Evolutionary conservation across 2,113 vertebrate species (phyloP), one percentile per base, ranked within the genome.

Genomic region (Solenodon paradoxus): DNA sequence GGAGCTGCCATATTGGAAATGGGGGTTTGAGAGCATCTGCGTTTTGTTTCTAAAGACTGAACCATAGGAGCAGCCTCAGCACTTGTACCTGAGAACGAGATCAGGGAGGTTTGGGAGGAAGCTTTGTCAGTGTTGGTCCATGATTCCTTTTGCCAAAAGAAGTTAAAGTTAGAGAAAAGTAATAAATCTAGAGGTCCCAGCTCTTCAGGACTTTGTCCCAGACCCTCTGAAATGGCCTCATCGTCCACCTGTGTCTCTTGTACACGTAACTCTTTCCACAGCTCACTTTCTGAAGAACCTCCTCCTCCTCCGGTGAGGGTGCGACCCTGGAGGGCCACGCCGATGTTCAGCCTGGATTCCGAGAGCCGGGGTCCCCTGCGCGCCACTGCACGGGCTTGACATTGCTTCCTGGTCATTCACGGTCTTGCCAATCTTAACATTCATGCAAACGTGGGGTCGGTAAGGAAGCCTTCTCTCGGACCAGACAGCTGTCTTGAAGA

Each of bases 1-100:
- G 32, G 3, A 10, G 57, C 42, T 16, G 7, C 38, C 19, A 1
- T 3, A 0, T 0, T 1, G 13, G 19, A 2, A 1, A 0, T 6
- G 28, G 0, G 24, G 0, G 24, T 2, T 0, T 5, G 32, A 17
- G 17, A 1, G 17, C 4, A 9, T 0, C 1, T 1, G 7, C 13
- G 3, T 9, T 26, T 30, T 61, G 12, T 35, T 20, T 59, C 16
- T 42, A 4, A 64, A 51, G 69, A 16, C 19, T 1, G 7, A 7
- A 12, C 19, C 0, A 0, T 1, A 26, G 20, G 38, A 3, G 10
- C 32, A 24, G 45, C 0, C 2, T 35, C 20, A 1, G n/a, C 7
- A 28, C 35, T 2, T 5, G 28, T 3, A 0, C 2, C 1, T 15
- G 26, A 11, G 8, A 12, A 1, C 0, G 0, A 16, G 3, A 3